A percentile compares a stretch with the other conserved stretches of the same genome.
Evolutionary conservation across 1,140 invertebrate species (phyloP).

Genomic region (Luehdorfia chinensis): DNA sequence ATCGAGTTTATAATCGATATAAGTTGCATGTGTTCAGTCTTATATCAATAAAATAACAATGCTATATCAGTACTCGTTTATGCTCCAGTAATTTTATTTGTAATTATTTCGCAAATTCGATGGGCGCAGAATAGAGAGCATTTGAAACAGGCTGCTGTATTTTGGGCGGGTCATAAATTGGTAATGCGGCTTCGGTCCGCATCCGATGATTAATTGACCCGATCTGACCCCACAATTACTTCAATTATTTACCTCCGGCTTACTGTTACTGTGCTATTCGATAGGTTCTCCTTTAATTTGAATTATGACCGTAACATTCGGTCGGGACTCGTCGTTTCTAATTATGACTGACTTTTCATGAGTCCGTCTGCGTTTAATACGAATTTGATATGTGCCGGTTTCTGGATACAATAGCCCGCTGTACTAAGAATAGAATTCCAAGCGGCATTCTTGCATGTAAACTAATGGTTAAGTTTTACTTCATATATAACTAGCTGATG

Average conservation of each 20-base stretch:
- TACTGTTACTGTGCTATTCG: slow-evolving; percentile 48
- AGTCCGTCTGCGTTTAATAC: slow-evolving; percentile 32
- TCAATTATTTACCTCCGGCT: slow-evolving; percentile 72
- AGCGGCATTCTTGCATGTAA: too few species aligned
- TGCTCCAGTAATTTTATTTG: slow-evolving; percentile 6
- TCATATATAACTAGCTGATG: too few species aligned
- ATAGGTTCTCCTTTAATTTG: slow-evolving; percentile 52
- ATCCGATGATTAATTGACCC: slow-evolving; percentile 71
- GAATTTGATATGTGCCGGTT: too few species aligned
- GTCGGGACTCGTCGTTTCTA: slow-evolving; percentile 18
- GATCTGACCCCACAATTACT: slow-evolving; percentile 69
- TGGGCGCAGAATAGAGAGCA: slow-evolving; percentile 27
- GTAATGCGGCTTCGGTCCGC: slow-evolving; percentile 46
- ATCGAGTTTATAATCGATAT: too few species aligned
- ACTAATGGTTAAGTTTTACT: too few species aligned
- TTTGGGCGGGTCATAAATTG: slow-evolving; percentile 55
- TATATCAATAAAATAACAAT: too few species aligned
- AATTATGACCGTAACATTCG: slow-evolving; percentile 34
- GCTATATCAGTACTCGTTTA: background rate
- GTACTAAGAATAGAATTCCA: too few species aligned
- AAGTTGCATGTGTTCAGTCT: too few species aligned
- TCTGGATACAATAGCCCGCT: too few species aligned
- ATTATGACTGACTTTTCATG: slow-evolving; percentile 24
- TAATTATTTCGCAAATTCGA: slow-evolving; percentile 12
- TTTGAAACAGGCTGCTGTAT: slow-evolving; percentile 34